Evolutionary conservation across 2,888 invertebrate genomes (phyloP).

Genomic region (Cecidostiba fungosa): DNA sequence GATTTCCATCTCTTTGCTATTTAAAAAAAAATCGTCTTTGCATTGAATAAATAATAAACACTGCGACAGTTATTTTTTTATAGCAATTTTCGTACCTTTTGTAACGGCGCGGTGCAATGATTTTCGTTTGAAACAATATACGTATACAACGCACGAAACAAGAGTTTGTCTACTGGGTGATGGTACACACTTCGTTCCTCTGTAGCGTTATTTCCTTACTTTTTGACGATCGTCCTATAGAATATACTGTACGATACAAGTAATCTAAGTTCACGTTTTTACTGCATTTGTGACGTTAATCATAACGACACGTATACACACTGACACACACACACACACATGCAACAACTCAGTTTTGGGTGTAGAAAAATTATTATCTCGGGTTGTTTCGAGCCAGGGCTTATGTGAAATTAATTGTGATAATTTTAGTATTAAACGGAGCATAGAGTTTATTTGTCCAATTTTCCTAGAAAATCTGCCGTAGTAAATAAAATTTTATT

Average conservation of each 20-base stretch:
- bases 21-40: neutral
- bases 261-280: neutral
- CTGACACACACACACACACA: neutral
- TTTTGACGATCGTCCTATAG: neutral
- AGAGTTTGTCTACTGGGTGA: neutral
- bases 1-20: constrained; percentile 31
- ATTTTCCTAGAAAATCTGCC: constrained; percentile 34
- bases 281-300: constrained; percentile 14
- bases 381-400: constrained; percentile 23
- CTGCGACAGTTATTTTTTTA: neutral
- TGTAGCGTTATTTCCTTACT: neutral
- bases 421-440: constrained; percentile 52
- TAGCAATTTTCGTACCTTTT: constrained; percentile 28
- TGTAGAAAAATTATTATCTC: constrained; percentile 22
- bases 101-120: neutral
- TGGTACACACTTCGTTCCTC: neutral
- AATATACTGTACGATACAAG: neutral
- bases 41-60: neutral
- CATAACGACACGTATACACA: neutral
- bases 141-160: neutral
- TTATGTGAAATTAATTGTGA: constrained; percentile 55
- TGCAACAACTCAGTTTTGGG: constrained; percentile 11
- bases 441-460: constrained; percentile 27
- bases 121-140: neutral
- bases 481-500: constrained; percentile 46